Evolutionary conservation across 2,113 vertebrate species (phyloP).

Genomic region (Cavia aperea): DNA sequence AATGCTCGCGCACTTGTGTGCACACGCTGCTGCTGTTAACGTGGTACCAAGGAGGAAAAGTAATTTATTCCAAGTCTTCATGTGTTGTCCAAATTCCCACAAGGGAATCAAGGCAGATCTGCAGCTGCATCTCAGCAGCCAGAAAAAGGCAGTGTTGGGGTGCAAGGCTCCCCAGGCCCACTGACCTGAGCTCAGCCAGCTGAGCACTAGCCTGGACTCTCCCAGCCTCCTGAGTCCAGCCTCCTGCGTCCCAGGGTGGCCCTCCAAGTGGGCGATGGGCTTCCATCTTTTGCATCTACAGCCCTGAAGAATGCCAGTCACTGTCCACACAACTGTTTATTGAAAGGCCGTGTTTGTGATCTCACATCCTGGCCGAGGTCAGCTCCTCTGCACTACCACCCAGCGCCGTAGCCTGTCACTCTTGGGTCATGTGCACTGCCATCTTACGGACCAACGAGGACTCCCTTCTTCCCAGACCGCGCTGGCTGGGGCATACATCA

Average conservation of each 20-base stretch:
- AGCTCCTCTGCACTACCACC: rapidly evolving
- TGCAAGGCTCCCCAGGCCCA: background rate
- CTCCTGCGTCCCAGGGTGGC: background rate
- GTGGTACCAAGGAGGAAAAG: background rate
- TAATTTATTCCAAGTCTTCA: too few species aligned
- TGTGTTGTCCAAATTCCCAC: rapidly evolving
- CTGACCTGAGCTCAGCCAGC: background rate
- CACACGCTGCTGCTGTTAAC: too few species aligned
- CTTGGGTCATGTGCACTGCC: background rate
- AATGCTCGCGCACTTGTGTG: rapidly evolving
- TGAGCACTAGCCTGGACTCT: background rate
- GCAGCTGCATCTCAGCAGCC: rapidly evolving
- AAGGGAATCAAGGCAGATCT: background rate
- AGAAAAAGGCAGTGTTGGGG: rapidly evolving
- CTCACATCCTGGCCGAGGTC: rapidly evolving
- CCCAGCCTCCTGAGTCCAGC: too few species aligned
- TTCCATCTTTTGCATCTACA: rapidly evolving
- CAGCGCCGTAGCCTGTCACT: rapidly evolving
- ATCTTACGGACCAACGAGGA: background rate
- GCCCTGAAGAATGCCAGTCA: background rate
- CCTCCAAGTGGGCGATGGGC: rapidly evolving
- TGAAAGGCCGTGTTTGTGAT: rapidly evolving
- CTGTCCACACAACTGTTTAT: background rate
- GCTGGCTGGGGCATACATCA: rapidly evolving
- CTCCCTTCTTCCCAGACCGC: background rate